Conservation (phyloP, 1,140 invertebrate species). For the Cotesia vestalis region DNA sequence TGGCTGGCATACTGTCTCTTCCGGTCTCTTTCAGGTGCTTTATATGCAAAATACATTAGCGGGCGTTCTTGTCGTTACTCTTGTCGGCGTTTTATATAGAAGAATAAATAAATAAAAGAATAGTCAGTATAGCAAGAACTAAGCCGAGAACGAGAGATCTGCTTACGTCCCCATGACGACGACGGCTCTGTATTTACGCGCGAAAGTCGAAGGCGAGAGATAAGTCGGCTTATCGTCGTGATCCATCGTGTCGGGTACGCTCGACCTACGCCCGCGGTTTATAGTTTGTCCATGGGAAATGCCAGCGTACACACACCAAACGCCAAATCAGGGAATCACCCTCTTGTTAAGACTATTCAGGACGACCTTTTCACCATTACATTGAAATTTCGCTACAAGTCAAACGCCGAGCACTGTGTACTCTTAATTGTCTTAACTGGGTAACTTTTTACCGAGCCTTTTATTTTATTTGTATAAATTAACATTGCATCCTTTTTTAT, state of each 20-base stretch:
- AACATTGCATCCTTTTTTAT: too few relatives aligned
- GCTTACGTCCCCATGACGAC: conserved; percentile 12
- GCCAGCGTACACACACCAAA: conserved; percentile 34
- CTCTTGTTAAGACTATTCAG: conserved; percentile 35
- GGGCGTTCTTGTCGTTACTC: neutral
- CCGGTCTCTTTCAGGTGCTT: conserved; percentile 29
- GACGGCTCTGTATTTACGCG: conserved; percentile 34
- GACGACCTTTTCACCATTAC: conserved; percentile 7
- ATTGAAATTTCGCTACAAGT: neutral
- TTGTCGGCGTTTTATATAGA: too few relatives aligned
- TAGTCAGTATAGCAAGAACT: neutral
- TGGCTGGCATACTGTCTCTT: neutral
- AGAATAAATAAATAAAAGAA: too few relatives aligned
- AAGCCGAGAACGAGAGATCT: conserved; percentile 3
- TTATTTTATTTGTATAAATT: too few relatives aligned
- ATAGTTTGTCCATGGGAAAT: conserved; percentile 45
- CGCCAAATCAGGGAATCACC: conserved; percentile 30
- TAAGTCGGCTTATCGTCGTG: conserved; percentile 40
- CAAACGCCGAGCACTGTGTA: neutral
- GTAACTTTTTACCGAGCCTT: neutral
- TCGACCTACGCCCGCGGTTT: conserved; percentile 38
- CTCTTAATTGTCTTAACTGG: neutral
- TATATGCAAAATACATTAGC: conserved; percentile 37
- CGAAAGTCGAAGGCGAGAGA: conserved; percentile 39
- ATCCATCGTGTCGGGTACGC: conserved; percentile 40